Conservation (phyloP, 2,888 invertebrate species). For the Orchestes rusci region DNA sequence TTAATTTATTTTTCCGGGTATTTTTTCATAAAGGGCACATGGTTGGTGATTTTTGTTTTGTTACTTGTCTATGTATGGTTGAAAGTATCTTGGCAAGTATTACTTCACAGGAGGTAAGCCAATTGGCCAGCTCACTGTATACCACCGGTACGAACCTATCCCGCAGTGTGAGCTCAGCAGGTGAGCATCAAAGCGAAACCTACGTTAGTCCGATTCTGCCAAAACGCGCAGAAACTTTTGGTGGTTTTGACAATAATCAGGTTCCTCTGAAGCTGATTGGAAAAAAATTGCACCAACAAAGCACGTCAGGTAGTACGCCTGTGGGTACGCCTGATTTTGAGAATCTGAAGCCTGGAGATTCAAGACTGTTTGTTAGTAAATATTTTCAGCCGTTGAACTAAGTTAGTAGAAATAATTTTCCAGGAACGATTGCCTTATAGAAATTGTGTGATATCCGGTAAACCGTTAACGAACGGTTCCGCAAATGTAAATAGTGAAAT, state of each 20-base stretch:
- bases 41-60: not conserved
- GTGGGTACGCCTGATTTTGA: constrained; percentile 40
- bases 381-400: not conserved
- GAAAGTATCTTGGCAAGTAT: not conserved
- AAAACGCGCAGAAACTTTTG: constrained; percentile 91
- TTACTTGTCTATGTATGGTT: too few relatives aligned
- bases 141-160: constrained; percentile 72
- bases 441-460: constrained; percentile 47
- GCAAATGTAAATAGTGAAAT: constrained; percentile 1
- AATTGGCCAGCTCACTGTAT: constrained; percentile 66
- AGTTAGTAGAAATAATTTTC: constrained; percentile 21
- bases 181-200: constrained; percentile 81
- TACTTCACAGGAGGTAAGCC: constrained; percentile 58
- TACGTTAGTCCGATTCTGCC: constrained; percentile 83
- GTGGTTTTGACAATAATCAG: constrained; percentile 73
- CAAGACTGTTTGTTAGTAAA: constrained; percentile 40
- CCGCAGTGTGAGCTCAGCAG: constrained; percentile 88
- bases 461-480: constrained; percentile 43
- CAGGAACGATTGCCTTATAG: constrained; percentile 48
- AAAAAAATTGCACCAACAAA: constrained; percentile 36
- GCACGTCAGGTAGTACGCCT: constrained; percentile 36
- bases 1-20: too few relatives aligned
- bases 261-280: constrained; percentile 28
- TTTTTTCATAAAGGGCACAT: too few relatives aligned
- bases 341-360: constrained; percentile 42